These are phyloP conservation scores for Dipus sagitta DNA, from an alignment of 2,797 vertebrate genomes.

Conservation along the genomic window DNA sequence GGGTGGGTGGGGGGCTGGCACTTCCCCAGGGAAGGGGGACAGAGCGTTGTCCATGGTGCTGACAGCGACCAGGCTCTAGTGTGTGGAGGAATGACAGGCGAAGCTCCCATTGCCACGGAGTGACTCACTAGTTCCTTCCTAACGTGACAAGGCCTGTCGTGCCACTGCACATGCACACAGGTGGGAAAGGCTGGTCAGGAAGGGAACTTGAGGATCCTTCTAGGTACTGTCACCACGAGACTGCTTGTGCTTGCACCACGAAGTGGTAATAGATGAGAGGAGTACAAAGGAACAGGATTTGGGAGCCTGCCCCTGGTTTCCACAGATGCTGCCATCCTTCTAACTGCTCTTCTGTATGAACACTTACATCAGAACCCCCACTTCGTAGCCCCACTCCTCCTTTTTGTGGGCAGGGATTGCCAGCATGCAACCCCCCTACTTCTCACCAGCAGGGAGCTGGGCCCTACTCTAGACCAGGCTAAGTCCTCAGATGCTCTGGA, in stretches of 20 bases:
- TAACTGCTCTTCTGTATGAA: neutral
- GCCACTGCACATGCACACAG: no score
- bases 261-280: neutral
- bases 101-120: neutral
- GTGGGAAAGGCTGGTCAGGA: neutral
- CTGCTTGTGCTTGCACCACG: neutral
- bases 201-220: neutral
- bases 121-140: neutral
- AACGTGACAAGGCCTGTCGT: neutral
- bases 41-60: neutral
- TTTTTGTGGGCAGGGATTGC: neutral
- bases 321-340: neutral
- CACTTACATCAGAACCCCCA: neutral
- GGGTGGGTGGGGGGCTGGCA: neutral
- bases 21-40: neutral
- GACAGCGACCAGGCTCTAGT: rapidly evolving
- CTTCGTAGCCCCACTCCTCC: neutral
- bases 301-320: neutral
- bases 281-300: neutral
- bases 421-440: no score
- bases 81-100: neutral
- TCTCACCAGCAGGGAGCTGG: neutral
- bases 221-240: neutral
- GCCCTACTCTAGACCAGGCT: no score
- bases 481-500: neutral